These are phyloP conservation scores for Pseudopodoces humilis DNA, from an alignment of 2,113 vertebrate species.

Conservation along the genomic window DNA sequence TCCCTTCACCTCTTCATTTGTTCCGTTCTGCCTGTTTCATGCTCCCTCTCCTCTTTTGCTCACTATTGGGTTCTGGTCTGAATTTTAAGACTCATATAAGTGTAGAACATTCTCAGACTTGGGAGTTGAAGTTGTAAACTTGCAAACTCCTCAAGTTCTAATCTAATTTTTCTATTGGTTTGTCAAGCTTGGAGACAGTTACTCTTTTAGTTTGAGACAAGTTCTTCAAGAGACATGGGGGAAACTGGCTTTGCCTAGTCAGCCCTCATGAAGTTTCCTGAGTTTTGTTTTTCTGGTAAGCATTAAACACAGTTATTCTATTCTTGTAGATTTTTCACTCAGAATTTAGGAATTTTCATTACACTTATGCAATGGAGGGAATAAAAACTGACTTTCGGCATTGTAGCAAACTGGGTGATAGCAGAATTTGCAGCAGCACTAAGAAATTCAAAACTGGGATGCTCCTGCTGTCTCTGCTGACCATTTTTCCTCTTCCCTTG, in stretches of 20 bases:
- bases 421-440: not conserved
- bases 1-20: not conserved
- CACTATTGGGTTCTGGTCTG: not conserved
- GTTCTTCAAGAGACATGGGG: not conserved
- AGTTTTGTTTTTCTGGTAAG: not conserved
- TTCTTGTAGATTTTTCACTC: not conserved
- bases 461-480: not conserved
- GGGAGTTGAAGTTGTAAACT: not conserved
- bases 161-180: not conserved
- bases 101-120: not conserved
- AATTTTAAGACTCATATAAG: not conserved
- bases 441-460: not conserved
- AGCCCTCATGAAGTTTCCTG: not conserved
- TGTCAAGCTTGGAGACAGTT: not conserved
- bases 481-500: not conserved
- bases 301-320: not conserved
- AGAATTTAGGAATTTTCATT: not conserved
- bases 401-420: not conserved
- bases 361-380: fast-evolving
- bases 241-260: not conserved
- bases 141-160: not conserved
- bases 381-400: not conserved
- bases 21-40: not conserved
- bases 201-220: not conserved
- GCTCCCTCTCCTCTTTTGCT: not conserved